Conservation (phyloP, 2,797 vertebrate genomes). For the Bradypodion pumilum region DNA sequence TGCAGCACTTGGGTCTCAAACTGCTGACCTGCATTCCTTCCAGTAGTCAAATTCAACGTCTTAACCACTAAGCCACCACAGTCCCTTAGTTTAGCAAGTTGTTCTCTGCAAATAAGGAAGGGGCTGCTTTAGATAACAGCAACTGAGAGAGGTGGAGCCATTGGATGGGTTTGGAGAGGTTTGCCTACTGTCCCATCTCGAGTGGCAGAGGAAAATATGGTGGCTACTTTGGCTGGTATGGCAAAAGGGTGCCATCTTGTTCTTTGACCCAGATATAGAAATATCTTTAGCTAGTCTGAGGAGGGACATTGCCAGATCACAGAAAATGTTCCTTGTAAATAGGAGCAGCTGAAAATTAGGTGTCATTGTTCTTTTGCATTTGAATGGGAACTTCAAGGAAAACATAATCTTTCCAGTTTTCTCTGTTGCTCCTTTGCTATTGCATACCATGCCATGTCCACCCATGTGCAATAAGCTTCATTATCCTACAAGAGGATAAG, state of each 20-base stretch:
- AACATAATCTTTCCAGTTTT: background rate
- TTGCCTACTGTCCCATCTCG: no score
- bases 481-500: conserved; percentile 37
- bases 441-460: conserved; percentile 23
- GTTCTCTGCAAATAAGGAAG: background rate
- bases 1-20: no score
- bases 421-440: background rate
- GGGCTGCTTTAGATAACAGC: background rate
- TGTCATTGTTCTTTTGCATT: background rate
- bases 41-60: no score
- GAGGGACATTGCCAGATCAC: background rate
- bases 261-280: background rate
- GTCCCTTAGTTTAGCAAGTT: no score
- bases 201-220: no score
- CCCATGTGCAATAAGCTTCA: background rate
- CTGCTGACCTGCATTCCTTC: no score
- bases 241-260: background rate
- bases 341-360: background rate
- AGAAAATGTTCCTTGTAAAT: background rate
- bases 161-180: background rate
- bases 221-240: background rate
- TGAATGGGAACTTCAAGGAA: background rate
- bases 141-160: background rate
- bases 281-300: background rate
- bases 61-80: no score